Evolutionary conservation across 2,888 invertebrate genomes (phyloP).

Genomic region (Thera obeliscata): DNA sequence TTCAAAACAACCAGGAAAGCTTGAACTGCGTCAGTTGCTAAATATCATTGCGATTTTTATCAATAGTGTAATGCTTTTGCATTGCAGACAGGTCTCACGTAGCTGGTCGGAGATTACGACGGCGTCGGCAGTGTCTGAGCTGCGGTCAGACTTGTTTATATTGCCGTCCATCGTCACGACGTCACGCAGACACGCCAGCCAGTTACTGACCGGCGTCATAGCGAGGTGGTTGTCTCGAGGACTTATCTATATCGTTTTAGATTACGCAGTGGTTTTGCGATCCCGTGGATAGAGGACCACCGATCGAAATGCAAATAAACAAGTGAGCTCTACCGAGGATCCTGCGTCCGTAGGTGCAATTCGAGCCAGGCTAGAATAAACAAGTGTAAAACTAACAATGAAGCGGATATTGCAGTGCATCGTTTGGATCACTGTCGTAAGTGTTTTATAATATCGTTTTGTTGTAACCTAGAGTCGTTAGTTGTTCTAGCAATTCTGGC

Average conservation of each 20-base stretch:
- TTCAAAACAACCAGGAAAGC: constrained; percentile 24
- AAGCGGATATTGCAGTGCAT: constrained; percentile 59
- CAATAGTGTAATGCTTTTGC: constrained; percentile 10
- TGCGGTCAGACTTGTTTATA: constrained; percentile 39
- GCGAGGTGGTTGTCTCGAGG: constrained; percentile 51
- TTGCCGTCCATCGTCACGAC: neutral
- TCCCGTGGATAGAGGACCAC: constrained; percentile 46
- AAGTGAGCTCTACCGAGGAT: constrained; percentile 42
- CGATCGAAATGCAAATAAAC: constrained; percentile 57
- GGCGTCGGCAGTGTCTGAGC: constrained; percentile 2
- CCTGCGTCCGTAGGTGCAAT: constrained; percentile 44
- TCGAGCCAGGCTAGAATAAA: constrained; percentile 45
- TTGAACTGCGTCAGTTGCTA: constrained; percentile 15
- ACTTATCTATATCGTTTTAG: constrained; percentile 52
- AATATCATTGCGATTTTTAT: constrained; percentile 2
- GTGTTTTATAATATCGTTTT: constrained; percentile 39
- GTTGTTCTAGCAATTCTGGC: constrained; percentile 3
- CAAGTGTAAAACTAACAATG: constrained; percentile 53
- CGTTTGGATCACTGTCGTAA: constrained; percentile 63
- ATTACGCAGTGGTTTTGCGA: constrained; percentile 47
- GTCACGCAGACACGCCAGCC: constrained; percentile 29
- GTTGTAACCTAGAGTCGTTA: constrained; percentile 8
- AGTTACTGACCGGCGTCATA: constrained; percentile 55
- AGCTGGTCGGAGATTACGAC: constrained; percentile 44
- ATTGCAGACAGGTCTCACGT: constrained; percentile 42